phyloP scores from a whole-genome alignment of 2,797 vertebrate species.

The Pyrocephalus nanus region DNA sequence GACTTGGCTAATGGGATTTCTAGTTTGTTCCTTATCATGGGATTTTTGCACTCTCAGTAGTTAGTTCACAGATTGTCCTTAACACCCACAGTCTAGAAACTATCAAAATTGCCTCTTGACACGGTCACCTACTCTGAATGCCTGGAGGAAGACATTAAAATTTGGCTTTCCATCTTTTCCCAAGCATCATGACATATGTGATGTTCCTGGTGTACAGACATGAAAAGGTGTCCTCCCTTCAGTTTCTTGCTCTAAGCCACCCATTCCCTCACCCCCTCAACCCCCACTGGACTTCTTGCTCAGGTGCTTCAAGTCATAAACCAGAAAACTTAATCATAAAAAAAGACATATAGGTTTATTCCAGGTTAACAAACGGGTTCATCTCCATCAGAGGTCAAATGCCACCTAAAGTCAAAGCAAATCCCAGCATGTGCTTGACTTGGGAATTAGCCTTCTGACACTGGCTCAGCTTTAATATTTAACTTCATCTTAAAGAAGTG shows the following conservation, averaged over 20 bases:
- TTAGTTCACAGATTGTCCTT: too few relatives aligned
- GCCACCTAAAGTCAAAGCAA: neutral
- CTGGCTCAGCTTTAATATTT: neutral
- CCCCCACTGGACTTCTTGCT: neutral
- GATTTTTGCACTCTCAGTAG: neutral
- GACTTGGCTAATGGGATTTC: neutral
- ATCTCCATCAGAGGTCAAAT: neutral
- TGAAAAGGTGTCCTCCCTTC: neutral
- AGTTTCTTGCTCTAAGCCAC: neutral
- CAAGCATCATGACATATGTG: too few relatives aligned
- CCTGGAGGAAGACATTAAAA: too few relatives aligned
- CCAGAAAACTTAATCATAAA: neutral
- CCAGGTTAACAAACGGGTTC: neutral
- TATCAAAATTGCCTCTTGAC: too few relatives aligned
- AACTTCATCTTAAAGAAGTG: neutral
- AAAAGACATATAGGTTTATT: neutral
- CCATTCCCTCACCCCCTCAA: accelerated
- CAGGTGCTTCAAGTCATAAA: neutral
- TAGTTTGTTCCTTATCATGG: neutral
- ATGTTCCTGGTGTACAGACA: too few relatives aligned
- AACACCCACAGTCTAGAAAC: too few relatives aligned
- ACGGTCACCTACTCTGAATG: too few relatives aligned
- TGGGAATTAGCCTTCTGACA: neutral
- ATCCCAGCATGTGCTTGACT: neutral
- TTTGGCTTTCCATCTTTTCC: too few relatives aligned